Percentiles rank a stretch among this genome's conserved stretches.
Conservation (phyloP, 2,113 vertebrate species). For the Eidolon helvum region DNA sequence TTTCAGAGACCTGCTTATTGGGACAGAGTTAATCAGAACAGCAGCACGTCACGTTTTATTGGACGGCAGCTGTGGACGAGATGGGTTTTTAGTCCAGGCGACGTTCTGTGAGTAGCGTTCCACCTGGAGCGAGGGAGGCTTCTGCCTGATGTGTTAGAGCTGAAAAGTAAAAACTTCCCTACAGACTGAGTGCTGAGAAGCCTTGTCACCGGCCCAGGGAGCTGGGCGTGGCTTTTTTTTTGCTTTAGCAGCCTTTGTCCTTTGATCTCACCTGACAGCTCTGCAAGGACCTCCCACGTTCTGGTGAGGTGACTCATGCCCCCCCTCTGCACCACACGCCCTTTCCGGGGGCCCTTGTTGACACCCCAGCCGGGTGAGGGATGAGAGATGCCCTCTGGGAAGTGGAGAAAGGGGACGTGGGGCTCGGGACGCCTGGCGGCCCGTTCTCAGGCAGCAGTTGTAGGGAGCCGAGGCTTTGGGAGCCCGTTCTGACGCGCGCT, state of each 20-base stretch:
- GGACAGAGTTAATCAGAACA: background rate
- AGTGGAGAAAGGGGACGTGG: background rate
- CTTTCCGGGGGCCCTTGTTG: background rate
- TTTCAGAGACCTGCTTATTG: background rate
- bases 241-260: background rate
- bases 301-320: no score
- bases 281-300: accelerated
- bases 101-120: background rate
- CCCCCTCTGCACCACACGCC: background rate
- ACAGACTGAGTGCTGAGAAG: background rate
- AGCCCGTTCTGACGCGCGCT: accelerated
- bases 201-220: accelerated
- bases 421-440: accelerated
- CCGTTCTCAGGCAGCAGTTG: background rate
- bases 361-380: accelerated
- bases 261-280: no score
- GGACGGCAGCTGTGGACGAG: background rate
- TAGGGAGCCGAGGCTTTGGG: background rate
- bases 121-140: background rate
- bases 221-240: background rate
- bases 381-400: background rate
- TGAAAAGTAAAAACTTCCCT: no score
- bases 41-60: background rate
- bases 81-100: background rate
- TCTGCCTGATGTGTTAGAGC: background rate